Evolutionary conservation across 2,113 vertebrate species (phyloP).

Genomic region (Benitochromis conjunctus): DNA sequence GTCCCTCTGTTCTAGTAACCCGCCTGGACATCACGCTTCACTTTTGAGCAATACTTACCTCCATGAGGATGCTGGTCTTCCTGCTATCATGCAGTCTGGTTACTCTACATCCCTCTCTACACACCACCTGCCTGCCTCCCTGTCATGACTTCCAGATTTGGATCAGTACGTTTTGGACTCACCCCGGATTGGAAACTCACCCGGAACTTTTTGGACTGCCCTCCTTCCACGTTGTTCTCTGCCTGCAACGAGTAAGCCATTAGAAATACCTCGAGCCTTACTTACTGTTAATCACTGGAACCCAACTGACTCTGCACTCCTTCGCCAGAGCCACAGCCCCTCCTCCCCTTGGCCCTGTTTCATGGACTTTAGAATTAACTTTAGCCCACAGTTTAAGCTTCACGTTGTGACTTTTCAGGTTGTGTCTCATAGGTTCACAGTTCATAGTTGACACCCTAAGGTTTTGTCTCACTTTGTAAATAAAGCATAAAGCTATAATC

Average conservation of each 20-base stretch:
- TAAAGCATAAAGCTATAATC: neutral
- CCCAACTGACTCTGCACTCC: neutral
- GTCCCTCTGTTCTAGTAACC: neutral
- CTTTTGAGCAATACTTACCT: neutral
- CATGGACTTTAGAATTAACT: neutral
- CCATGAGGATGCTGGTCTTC: accelerated
- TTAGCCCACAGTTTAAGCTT: neutral
- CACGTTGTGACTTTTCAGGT: accelerated
- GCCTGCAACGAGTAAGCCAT: neutral
- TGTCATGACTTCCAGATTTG: neutral
- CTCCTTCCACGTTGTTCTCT: neutral
- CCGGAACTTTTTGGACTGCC: neutral
- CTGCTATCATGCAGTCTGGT: neutral
- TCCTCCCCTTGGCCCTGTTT: neutral
- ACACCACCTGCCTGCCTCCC: neutral
- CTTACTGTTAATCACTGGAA: neutral
- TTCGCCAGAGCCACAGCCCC: accelerated
- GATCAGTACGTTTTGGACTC: neutral
- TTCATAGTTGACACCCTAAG: accelerated
- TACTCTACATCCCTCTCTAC: accelerated
- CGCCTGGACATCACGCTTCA: neutral
- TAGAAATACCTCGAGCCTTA: neutral
- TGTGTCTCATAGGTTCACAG: neutral
- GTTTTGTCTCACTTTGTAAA: neutral
- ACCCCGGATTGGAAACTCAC: neutral